phyloP scores from a whole-genome alignment of 2,113 vertebrate genomes.

The Sylvietta virens region DNA sequence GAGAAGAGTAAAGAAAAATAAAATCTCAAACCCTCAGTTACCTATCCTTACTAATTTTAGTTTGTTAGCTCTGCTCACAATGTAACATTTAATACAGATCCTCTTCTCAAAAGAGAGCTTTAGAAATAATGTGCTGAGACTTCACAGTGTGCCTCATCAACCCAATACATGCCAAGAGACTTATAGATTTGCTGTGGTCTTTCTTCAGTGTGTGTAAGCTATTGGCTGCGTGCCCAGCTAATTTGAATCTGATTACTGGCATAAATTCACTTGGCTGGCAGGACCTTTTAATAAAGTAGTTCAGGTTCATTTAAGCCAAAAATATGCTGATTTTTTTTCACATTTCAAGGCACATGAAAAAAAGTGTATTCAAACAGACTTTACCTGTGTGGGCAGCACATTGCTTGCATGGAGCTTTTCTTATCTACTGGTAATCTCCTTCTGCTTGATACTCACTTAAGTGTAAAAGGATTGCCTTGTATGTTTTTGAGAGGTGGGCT shows the following conservation, averaged over 20 bases:
- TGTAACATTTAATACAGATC: not conserved
- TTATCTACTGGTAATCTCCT: not conserved
- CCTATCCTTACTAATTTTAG: not conserved
- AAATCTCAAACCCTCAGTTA: not conserved
- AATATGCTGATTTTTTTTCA: not conserved
- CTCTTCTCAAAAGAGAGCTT: not conserved
- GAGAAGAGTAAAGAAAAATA: not conserved
- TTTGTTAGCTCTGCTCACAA: not conserved
- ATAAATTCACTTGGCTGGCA: not conserved
- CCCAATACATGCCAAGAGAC: not conserved
- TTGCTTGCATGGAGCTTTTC: not conserved
- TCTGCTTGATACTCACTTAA: not conserved
- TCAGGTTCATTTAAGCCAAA: not conserved
- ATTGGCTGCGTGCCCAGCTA: not conserved
- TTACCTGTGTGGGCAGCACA: not conserved
- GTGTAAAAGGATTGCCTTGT: not conserved
- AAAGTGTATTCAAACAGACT: not conserved
- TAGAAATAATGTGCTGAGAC: not conserved
- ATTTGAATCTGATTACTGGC: not conserved
- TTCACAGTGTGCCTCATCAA: not conserved
- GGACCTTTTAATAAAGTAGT: not conserved
- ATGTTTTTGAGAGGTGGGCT: not conserved
- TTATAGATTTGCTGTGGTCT: not conserved
- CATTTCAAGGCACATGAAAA: not conserved
- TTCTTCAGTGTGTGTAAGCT: not conserved